Percentiles rank a stretch among this genome's conserved stretches.
Conservation (phyloP, 1,140 invertebrate species). For the Chironomus tepperi region DNA sequence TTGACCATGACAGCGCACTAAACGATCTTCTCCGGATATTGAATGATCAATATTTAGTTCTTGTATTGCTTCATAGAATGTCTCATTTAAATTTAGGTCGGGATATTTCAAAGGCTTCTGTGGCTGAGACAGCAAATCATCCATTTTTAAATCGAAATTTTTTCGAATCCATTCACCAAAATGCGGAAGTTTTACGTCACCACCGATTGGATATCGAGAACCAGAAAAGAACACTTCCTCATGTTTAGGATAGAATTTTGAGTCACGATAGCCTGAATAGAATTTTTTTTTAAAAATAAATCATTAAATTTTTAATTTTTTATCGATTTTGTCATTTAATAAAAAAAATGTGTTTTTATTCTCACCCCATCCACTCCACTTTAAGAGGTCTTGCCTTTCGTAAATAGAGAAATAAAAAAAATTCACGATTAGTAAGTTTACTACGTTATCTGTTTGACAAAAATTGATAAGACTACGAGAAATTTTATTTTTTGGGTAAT, state of each 20-base stretch:
- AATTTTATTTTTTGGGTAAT: background rate
- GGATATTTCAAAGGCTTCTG: conserved; percentile 50
- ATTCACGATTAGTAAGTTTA: too few species aligned
- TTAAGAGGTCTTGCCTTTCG: conserved; percentile 71
- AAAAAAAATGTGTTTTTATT: conserved; percentile 89
- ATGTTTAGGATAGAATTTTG: conserved; percentile 32
- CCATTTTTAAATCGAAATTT: conserved; percentile 59
- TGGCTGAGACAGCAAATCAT: conserved; percentile 33
- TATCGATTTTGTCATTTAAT: conserved; percentile 48
- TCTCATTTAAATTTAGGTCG: conserved; percentile 43
- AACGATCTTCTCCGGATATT: conserved; percentile 67
- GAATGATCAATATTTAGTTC: conserved; percentile 60
- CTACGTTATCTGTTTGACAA: background rate
- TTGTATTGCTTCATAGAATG: conserved; percentile 54
- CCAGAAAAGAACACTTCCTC: conserved; percentile 25
- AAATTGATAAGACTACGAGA: background rate
- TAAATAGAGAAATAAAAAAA: conserved; percentile 25
- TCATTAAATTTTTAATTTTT: conserved; percentile 35
- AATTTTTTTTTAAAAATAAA: conserved; percentile 52
- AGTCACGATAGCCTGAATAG: conserved; percentile 26
- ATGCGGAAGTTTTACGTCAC: conserved; percentile 57
- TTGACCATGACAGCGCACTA: conserved; percentile 91
- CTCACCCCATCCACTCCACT: conserved; percentile 96
- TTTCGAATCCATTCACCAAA: conserved; percentile 73
- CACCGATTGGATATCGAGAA: conserved; percentile 64